These are phyloP conservation scores for Rugalucina vietnamica DNA, from an alignment of 2,888 invertebrate genomes.

Conservation along the genomic window DNA sequence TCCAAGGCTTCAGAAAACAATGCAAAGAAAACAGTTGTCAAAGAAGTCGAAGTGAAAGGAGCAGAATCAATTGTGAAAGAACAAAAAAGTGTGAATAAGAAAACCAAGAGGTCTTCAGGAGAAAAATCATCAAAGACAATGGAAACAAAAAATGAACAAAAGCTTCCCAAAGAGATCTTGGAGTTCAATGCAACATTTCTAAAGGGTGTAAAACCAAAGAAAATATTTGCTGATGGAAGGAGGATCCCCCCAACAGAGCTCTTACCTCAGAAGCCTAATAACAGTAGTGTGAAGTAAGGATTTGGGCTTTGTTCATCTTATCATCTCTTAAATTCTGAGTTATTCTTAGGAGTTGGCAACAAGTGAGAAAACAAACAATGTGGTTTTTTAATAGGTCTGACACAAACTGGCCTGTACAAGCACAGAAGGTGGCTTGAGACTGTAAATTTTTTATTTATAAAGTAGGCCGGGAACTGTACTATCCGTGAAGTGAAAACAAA, in stretches of 20 bases:
- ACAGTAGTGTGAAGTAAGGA: conserved; percentile 77
- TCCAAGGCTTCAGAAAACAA: too few species aligned
- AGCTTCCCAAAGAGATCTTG: conserved; percentile 65
- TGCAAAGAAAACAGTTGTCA: background rate
- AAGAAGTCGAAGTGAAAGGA: background rate
- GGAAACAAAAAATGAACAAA: background rate
- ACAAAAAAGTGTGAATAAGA: background rate
- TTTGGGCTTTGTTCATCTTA: background rate
- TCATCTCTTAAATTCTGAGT: background rate
- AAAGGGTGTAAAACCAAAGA: conserved; percentile 73
- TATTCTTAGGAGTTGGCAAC: too few species aligned
- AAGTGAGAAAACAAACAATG: too few species aligned
- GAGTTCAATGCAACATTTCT: conserved; percentile 74
- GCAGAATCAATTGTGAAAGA: background rate
- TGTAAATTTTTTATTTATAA: too few species aligned
- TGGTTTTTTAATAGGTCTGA: too few species aligned
- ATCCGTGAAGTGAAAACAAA: too few species aligned
- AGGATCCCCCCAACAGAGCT: conserved; percentile 78
- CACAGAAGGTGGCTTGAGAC: too few species aligned
- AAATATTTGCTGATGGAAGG: conserved; percentile 78
- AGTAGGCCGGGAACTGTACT: too few species aligned
- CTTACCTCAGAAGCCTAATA: conserved; percentile 75
- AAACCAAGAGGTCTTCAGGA: background rate
- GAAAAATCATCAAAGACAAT: background rate
- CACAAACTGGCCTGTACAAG: too few species aligned